A percentile compares a stretch with the other conserved stretches of the same genome.
Conservation (phyloP, 2,888 invertebrate species). For the Megamerina dolium region DNA sequence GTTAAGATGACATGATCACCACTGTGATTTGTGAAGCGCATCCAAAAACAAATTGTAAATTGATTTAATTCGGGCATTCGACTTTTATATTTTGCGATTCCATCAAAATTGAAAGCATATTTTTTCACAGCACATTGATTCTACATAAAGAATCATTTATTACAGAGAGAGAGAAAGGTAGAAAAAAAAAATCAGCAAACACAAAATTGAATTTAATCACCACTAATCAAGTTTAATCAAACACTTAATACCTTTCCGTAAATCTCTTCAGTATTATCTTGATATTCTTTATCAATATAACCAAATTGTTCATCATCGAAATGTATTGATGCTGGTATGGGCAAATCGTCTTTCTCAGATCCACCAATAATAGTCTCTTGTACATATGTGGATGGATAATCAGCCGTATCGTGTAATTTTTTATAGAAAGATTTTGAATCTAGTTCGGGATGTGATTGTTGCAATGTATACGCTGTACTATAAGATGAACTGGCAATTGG, state of each 20-base stretch:
- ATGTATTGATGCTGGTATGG: slow-evolving; percentile 2
- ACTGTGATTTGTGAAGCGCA: slow-evolving; percentile 73
- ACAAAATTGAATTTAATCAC: neutral
- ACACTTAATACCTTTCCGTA: slow-evolving; percentile 24
- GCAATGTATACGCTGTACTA: slow-evolving; percentile 35
- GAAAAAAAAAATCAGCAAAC: neutral
- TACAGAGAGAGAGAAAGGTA: neutral
- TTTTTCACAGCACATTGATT: slow-evolving; percentile 65
- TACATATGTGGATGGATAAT: neutral
- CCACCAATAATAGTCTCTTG: slow-evolving; percentile 2
- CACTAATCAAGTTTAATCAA: neutral
- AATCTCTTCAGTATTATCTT: slow-evolving; percentile 13
- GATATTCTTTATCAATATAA: slow-evolving; percentile 23
- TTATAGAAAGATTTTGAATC: slow-evolving; percentile 15
- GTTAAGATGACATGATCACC: slow-evolving; percentile 79
- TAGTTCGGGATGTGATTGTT: slow-evolving; percentile 44
- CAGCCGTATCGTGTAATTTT: neutral
- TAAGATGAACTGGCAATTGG: slow-evolving; percentile 30
- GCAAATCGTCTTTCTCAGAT: neutral
- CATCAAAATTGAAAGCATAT: slow-evolving; percentile 61
- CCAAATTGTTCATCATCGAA: slow-evolving; percentile 23
- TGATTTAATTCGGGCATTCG: slow-evolving; percentile 70
- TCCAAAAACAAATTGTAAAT: slow-evolving; percentile 79
- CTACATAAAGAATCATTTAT: slow-evolving; percentile 21
- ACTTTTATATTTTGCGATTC: slow-evolving; percentile 66